Evolutionary conservation across 30 jellyfish, hydroid and myxozoan genomes (phyloP).

Genomic region (Mastigias papua): DNA sequence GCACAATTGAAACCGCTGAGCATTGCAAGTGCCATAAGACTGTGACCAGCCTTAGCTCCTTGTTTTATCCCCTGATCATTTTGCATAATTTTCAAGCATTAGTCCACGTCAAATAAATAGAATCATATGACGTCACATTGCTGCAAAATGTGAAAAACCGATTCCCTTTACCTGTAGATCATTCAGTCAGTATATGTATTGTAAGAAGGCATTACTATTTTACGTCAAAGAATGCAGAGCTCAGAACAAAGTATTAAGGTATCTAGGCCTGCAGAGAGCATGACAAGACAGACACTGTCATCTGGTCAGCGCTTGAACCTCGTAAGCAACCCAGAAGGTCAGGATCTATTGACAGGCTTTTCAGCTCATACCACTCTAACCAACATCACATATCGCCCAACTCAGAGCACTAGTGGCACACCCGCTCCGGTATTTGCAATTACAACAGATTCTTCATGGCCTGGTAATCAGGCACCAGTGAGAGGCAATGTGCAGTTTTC

Average conservation of each 20-base stretch:
- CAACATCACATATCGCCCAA: conserved; percentile 20
- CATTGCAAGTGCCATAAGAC: too few species aligned
- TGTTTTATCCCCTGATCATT: too few species aligned
- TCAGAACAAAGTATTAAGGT: conserved; percentile 20
- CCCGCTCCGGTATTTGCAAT: conserved; percentile 9
- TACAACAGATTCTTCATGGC: conserved; percentile 22
- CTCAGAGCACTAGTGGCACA: conserved; percentile 30
- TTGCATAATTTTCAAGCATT: too few species aligned
- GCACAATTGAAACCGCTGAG: too few species aligned
- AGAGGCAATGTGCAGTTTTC: conserved; percentile 55
- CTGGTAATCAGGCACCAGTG: conserved; percentile 31
- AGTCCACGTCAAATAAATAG: conserved; percentile 11
- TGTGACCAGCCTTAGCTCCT: too few species aligned
- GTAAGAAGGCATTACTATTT: neutral
- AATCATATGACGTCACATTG: conserved; percentile 21
- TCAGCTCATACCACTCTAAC: conserved; percentile 11
- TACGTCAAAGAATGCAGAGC: conserved; percentile 8
- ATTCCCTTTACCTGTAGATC: neutral
- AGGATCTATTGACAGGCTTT: neutral
- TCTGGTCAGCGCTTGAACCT: conserved; percentile 24
- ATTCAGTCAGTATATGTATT: neutral
- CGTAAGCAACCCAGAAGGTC: conserved; percentile 11
- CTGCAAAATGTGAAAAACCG: neutral
- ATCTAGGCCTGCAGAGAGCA: conserved; percentile 11
- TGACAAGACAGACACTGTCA: conserved; percentile 14